Evolutionary conservation across 1,140 invertebrate species (phyloP).

Genomic region (Potamilus streckersoni): DNA sequence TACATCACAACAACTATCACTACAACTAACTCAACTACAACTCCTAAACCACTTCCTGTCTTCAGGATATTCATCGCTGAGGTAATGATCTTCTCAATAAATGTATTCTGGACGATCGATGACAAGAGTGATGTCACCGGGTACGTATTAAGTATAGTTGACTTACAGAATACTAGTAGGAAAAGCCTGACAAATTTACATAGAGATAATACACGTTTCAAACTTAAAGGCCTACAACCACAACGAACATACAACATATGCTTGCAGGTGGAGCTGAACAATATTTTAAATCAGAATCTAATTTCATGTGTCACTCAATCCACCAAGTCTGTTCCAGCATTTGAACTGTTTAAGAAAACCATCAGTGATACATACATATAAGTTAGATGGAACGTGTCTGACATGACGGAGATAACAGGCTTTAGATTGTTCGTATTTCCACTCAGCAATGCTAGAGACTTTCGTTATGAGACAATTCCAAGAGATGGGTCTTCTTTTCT

Average conservation of each 20-base stretch:
- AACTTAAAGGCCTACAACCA: slow-evolving; percentile 14
- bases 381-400: background rate
- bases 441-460: too few relatives aligned
- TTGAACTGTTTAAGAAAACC: background rate
- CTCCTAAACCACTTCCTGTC: slow-evolving; percentile 11
- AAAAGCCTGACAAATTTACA: background rate
- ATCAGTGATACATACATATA: background rate
- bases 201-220: background rate
- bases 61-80: slow-evolving; percentile 4
- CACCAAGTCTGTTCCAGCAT: background rate
- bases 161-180: background rate
- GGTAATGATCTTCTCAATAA: slow-evolving; percentile 16
- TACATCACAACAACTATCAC: slow-evolving; percentile 32
- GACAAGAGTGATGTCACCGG: slow-evolving; percentile 23
- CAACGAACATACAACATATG: slow-evolving; percentile 18
- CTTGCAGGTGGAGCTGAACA: slow-evolving; percentile 14
- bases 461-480: too few relatives aligned
- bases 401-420: too few relatives aligned
- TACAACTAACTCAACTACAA: slow-evolving; percentile 23
- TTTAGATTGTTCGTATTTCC: too few relatives aligned
- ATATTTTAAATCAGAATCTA: background rate
- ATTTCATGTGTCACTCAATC: background rate
- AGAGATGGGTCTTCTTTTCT: too few relatives aligned
- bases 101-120: slow-evolving; percentile 16
- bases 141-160: slow-evolving; percentile 4